These are phyloP conservation scores for Acleris literana DNA, from an alignment of 2,888 invertebrate genomes.

Conservation along the genomic window DNA sequence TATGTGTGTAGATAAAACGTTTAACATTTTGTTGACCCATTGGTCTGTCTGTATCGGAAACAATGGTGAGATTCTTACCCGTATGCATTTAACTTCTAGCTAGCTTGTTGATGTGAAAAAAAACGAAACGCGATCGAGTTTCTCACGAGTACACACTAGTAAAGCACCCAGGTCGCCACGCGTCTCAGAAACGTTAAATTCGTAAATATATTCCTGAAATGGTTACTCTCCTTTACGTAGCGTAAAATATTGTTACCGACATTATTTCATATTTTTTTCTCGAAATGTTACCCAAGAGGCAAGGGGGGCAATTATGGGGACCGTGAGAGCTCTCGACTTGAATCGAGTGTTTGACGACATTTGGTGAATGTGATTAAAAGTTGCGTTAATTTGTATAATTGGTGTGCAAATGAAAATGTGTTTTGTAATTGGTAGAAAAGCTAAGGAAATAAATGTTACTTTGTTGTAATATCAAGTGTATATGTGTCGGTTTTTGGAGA, in stretches of 20 bases:
- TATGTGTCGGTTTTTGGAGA: too few species aligned
- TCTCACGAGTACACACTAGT: background rate
- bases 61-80: too few species aligned
- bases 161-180: background rate
- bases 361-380: conserved; percentile 19
- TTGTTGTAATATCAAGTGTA: too few species aligned
- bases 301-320: conserved; percentile 6
- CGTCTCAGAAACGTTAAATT: background rate
- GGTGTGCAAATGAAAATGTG: conserved; percentile 2
- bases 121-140: background rate
- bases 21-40: too few species aligned
- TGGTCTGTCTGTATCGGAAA: too few species aligned
- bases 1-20: too few species aligned
- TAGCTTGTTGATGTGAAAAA: too few species aligned
- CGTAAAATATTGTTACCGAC: conserved; percentile 23
- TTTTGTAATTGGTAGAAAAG: background rate
- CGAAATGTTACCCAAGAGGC: conserved; percentile 10
- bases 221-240: conserved; percentile 16
- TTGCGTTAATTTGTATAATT: conserved; percentile 13
- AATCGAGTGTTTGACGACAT: conserved; percentile 13
- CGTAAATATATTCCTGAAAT: conserved; percentile 14
- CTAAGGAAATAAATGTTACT: background rate
- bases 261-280: conserved; percentile 19
- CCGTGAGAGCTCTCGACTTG: conserved; percentile 8
- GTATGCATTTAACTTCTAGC: too few species aligned